Evolutionary conservation across 2,113 vertebrate genomes (phyloP), one percentile per base, ranked within the genome.

Genomic region (Probosciger aterrimus): DNA sequence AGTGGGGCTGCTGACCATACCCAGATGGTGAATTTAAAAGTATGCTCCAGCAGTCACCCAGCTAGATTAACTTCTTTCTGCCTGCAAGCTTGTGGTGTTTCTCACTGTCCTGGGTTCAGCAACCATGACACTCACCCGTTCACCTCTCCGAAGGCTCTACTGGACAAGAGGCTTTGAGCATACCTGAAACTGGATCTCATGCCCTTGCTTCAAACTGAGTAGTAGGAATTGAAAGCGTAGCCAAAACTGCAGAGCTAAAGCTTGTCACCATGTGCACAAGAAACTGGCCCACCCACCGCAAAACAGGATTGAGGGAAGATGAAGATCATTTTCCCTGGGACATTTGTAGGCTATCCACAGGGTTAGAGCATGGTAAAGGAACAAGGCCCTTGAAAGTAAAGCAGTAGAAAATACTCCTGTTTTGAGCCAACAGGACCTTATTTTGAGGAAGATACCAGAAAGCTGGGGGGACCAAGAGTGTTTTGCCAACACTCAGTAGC

Each of bases 221-320:
- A 14, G 23, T 8, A n/a, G 50, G 28, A 14, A 18, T 6, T 50
- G 46, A 24, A 50, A 39, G 5, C 3, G 11, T 11, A 43, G 18
- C 16, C 22, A 44, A 23, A 88, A 33, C 12, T 20, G 25, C 30
- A 64, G 23, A 60, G 11, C 2, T 18, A 37, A 14, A 43, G 9
- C 25, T 70, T 69, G 20, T 27, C 64, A 52, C 14, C 15, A 17
- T 5, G 15, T 0, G 1, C 17, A 30, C 0, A 2, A 62, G 65
- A 57, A 82, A 18, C 4, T 14, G 35, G 17, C 11, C 19, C 23
- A 23, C 3, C 4, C 3, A 24, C 11, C 12, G 6, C 16, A 62
- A 24, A 84, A 35, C 1, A 14, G 18, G 22, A 17, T 17, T 33
- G 49, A 60, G 44, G 9, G 44, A 65, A 53, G 57, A 11, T 28